phyloP scores from a whole-genome alignment of 64 coral and sea anemone genomes.

The Pocillopora verrucosa region DNA sequence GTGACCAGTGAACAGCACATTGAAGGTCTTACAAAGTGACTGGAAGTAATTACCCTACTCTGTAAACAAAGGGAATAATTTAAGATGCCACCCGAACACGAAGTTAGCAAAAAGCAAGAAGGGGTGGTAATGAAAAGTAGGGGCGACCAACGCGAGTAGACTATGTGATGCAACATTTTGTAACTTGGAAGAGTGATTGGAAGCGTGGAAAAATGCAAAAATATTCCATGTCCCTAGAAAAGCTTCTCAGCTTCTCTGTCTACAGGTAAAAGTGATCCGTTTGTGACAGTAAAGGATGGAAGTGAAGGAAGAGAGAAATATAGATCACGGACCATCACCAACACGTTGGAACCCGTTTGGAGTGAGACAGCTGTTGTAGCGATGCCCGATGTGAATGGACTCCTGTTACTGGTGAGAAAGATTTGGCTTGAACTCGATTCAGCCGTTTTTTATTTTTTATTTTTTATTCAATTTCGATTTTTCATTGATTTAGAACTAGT shows the following conservation, averaged over 20 bases:
- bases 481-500: too few species aligned
- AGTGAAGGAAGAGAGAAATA: slow-evolving; percentile 59
- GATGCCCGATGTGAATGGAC: slow-evolving; percentile 43
- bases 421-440: neutral
- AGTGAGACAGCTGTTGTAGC: slow-evolving; percentile 50
- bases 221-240: neutral
- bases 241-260: neutral
- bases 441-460: neutral
- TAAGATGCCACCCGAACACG: too few species aligned
- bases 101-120: too few species aligned
- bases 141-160: too few species aligned
- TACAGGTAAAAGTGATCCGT: slow-evolving; percentile 78
- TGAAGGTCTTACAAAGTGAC: too few species aligned
- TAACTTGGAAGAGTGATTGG: too few species aligned
- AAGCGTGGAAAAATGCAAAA: too few species aligned
- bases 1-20: too few species aligned
- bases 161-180: too few species aligned
- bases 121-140: too few species aligned
- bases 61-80: too few species aligned
- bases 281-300: slow-evolving; percentile 57
- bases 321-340: slow-evolving; percentile 44
- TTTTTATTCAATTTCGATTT: neutral
- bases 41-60: too few species aligned
- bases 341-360: slow-evolving; percentile 76
- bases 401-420: slow-evolving; percentile 43